Evolutionary conservation across 2,888 invertebrate genomes (phyloP).

Genomic region (Diachrysia chrysitis): DNA sequence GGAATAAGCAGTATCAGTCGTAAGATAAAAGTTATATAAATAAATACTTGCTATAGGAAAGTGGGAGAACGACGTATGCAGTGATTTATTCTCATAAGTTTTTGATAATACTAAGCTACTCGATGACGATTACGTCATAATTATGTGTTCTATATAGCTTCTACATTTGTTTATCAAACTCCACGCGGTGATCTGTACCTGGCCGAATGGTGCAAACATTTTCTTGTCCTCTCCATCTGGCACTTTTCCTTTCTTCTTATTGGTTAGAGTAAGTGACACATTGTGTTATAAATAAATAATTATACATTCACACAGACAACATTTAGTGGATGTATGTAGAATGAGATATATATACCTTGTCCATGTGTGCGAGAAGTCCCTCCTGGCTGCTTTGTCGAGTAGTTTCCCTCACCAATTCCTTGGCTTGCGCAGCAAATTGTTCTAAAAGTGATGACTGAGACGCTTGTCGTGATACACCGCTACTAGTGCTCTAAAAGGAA

Average conservation of each 20-base stretch:
- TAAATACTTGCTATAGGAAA: slow-evolving; percentile 8
- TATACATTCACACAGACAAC: slow-evolving; percentile 38
- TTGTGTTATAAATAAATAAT: slow-evolving; percentile 46
- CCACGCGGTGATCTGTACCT: slow-evolving; percentile 88
- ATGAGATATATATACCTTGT: slow-evolving; percentile 90
- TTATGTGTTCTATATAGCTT: slow-evolving; percentile 40
- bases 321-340: neutral
- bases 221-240: slow-evolving; percentile 93
- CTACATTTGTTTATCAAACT: slow-evolving; percentile 49
- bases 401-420: slow-evolving; percentile 96
- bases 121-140: slow-evolving; percentile 8
- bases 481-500: slow-evolving; percentile 71
- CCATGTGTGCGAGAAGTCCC: slow-evolving; percentile 96
- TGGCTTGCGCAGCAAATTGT: slow-evolving; percentile 96
- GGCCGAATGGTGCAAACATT: slow-evolving; percentile 94
- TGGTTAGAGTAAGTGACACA: slow-evolving; percentile 63
- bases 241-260: slow-evolving; percentile 93
- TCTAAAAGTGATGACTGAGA: slow-evolving; percentile 96
- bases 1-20: neutral
- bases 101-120: slow-evolving; percentile 32
- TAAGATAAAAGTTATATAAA: slow-evolving; percentile 11
- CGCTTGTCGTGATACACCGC: slow-evolving; percentile 91
- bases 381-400: slow-evolving; percentile 97
- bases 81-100: slow-evolving; percentile 21
- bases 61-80: slow-evolving; percentile 13